Evolutionary conservation across 2,888 invertebrate species (phyloP), one percentile per base, ranked within the genome.

Genomic region (Coenonympha arcania): DNA sequence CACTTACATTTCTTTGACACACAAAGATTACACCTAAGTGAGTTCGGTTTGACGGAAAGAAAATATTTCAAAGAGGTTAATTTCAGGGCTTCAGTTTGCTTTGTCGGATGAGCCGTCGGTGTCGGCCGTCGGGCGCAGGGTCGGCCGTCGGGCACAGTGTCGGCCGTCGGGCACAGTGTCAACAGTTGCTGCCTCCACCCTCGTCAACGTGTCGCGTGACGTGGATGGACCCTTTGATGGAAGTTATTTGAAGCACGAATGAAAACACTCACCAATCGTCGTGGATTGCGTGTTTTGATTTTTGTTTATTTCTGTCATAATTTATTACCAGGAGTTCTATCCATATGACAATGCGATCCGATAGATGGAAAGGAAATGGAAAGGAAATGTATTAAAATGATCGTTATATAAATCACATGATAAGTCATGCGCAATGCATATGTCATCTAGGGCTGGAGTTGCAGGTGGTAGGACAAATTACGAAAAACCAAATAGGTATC

Each of bases 91-190:
- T 39, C 39, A 39, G 24, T 39, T 9, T 24, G 24, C 39, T 39
- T 37, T 37, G 37, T 37, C 37, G 37, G 22, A 20, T 37, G 22
- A 22, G 24, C 39, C 15, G 39, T 15, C 37, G 37, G 19, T 24
- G 39, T 15, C 37, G 37, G 19, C 24, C n/a, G 39, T 15, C 24
- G 15, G 9, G 8, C 15, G n/a, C n/a, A n/a, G n/a, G n/a, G n/a
- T n/a, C n/a, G n/a, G n/a, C n/a, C n/a, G n/a, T n/a, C n/a, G 30
- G 9, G 39, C 4, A 37, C 15, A 39, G 39, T 39, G 37, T 39
- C 39, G n/a, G n/a, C n/a, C n/a, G n/a, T n/a, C n/a, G 30, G 9
- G 39, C 4, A 37, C 15, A 39, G 39, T 39, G 37, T 39, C 39
- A 39, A 39, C 39, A 24, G 39, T 39, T 36, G 15, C 22, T 13